Evolutionary conservation across 92 coral and sea anemone genomes (phyloP).

Genomic region (Diadumene lineata): DNA sequence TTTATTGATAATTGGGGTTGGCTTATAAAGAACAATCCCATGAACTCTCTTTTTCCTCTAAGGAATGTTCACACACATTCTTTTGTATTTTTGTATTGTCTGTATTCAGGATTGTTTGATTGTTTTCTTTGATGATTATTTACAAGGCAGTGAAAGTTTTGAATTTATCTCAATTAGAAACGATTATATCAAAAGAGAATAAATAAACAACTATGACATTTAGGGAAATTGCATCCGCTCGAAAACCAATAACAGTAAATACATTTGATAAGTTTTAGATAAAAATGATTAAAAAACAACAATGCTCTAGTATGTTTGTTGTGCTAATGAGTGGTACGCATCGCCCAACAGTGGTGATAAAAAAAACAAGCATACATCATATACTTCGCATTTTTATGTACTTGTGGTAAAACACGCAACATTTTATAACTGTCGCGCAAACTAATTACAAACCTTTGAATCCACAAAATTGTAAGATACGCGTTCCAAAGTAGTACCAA

Average conservation of each 20-base stretch:
- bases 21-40: too few relatives aligned
- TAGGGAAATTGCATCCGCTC: neutral
- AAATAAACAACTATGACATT: neutral
- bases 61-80: too few relatives aligned
- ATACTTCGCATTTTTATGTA: neutral
- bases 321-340: neutral
- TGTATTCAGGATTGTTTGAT: neutral
- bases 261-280: neutral
- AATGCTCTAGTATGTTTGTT: neutral
- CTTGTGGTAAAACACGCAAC: neutral
- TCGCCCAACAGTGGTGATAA: neutral
- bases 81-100: slow-evolving; percentile 4
- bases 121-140: neutral
- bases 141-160: neutral
- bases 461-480: too few relatives aligned
- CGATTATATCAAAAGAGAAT: neutral
- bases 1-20: too few relatives aligned
- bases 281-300: neutral
- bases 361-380: neutral
- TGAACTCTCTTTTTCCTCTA: too few relatives aligned
- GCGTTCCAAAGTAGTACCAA: too few relatives aligned
- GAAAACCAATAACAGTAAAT: neutral
- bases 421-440: too few relatives aligned
- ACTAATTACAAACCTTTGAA: too few relatives aligned
- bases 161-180: neutral